phyloP scores from a whole-genome alignment of 2,888 invertebrate genomes.

The Hypercompe scribonia region DNA sequence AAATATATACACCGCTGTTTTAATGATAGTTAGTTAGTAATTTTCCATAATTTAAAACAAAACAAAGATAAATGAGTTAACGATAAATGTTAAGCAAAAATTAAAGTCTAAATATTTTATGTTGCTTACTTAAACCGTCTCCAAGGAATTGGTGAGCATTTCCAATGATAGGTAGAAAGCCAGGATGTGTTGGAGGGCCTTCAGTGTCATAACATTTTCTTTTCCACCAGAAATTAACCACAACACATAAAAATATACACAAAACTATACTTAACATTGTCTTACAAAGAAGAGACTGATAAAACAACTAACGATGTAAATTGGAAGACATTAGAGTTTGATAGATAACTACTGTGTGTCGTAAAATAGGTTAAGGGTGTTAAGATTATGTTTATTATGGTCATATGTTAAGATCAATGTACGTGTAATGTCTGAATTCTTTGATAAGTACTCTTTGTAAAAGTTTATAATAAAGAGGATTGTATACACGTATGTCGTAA shows the following conservation, averaged over 20 bases:
- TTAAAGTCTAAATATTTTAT: neutral
- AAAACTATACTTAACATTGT: constrained; percentile 8
- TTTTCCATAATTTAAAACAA: too few relatives aligned
- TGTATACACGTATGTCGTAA: too few relatives aligned
- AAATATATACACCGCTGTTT: too few relatives aligned
- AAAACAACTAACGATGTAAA: neutral
- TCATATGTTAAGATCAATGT: neutral
- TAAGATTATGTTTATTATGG: neutral
- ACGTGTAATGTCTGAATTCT: too few relatives aligned
- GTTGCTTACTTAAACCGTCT: constrained; percentile 6
- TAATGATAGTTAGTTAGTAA: too few relatives aligned
- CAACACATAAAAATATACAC: constrained; percentile 1
- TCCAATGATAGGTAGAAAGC: constrained; percentile 11
- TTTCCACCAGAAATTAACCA: constrained; percentile 1
- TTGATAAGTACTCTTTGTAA: too few relatives aligned
- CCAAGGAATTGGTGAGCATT: constrained; percentile 18
- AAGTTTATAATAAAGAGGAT: too few relatives aligned
- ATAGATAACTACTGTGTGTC: too few relatives aligned
- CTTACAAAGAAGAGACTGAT: neutral
- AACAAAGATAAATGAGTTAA: neutral
- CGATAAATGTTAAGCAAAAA: neutral
- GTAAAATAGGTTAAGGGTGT: too few relatives aligned
- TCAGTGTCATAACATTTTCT: neutral
- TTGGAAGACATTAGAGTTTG: neutral
- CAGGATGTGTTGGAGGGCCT: constrained; percentile 11